Base-by-base conservation (phyloP, 2,797 vertebrate species). In the Australoheros facetus region DNA sequence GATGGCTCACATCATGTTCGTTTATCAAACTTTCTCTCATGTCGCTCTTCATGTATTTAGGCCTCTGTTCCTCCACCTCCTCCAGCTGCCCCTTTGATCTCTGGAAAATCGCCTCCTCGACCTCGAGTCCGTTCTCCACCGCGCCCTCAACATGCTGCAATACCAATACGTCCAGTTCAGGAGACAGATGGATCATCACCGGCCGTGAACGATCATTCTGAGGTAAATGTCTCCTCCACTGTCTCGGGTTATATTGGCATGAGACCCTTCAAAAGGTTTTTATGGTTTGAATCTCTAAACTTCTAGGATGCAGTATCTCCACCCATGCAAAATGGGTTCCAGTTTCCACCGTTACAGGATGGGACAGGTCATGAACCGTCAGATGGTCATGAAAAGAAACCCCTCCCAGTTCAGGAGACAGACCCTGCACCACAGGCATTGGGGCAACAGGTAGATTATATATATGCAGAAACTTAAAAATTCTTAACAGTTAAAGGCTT, bases 401-500 rank as follows among this genome's bases (percentile, higher is more conserved):
- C 0, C 2, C 4, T 6, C 21, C 81, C 88, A 23, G 79, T 83
- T 53, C 91, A 90, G 78, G 88, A 92, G 79, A 88, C 87, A 0
- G 48, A 70, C 14, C 77, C 85, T 5, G 69, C 1, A 48, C 34
- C 59, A 3, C 59, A 83, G 73, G 12, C 17, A 1, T 30, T 62
- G 3, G 19, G 4, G 16, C 13, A 4, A 1, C 56, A 82, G 73
- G 87, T 88, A 54, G 1, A 17, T 56, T 13, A 17, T 42, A 8
- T 62, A 70, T 19, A 9, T 32, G 57, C 2, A 26, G 14, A n/a
- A 28, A 51, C 30, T 23, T 56, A 30, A 48, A 66, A 48, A 66
- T n/a, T 71, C 19, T 5, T 56, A n/a, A n/a, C 17, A 21, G 0
- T 45, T 30, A 56, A 37, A 17, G 9, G 10, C 3, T 77, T 7